Base-by-base conservation (phyloP, 2,113 vertebrate genomes). In the Hippocampus comes region DNA sequence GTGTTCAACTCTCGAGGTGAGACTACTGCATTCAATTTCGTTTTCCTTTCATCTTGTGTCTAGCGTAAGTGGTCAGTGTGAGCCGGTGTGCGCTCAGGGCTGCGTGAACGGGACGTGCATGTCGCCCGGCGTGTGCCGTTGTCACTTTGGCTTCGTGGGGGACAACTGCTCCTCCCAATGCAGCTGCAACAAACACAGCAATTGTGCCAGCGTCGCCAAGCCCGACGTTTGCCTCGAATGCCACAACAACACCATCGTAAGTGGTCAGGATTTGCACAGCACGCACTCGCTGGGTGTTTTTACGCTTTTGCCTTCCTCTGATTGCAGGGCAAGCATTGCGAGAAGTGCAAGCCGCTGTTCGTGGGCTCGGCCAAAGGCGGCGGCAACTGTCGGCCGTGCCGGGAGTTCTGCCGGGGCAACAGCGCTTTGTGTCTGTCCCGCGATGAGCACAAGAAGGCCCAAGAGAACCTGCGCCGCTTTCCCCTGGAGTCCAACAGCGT, bases 81-180 rank as follows among this genome's bases (percentile, higher is more conserved):
- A 94, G 85, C 95, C 96, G 0, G 95, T 96, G 72, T 97, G 96
- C 3, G 89, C 90, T 66, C 95, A 96, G 76, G 96, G 95, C 76
- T 97, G 96, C 8, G 92, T 96, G 69, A 96, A 97, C 0, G 96
- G 96, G 59, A 95, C 94, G 0, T 97, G 96, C 0, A 88, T 94
- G 65, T 95, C 95, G 6, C 95, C 96, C 0, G 94, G 96, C 70
- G 86, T 92, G 41, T 97, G 96, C 77, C 93, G 87, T 73, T 96
- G 96, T 78, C 95, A 95, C 86, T 97, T 97, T 11, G 96, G 96
- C 64, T 96, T 95, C 12, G 95, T 96, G 0, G 95, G 96, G 3
- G 93, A 91, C 30, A 95, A 96, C 90, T 97, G 96, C 84, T 96
- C 95, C 1, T 93, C 93, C 0, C 93, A 95, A 83, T 97, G 96